Base-by-base conservation (phyloP, 2,113 vertebrate species). In the Tapirus terrestris region DNA sequence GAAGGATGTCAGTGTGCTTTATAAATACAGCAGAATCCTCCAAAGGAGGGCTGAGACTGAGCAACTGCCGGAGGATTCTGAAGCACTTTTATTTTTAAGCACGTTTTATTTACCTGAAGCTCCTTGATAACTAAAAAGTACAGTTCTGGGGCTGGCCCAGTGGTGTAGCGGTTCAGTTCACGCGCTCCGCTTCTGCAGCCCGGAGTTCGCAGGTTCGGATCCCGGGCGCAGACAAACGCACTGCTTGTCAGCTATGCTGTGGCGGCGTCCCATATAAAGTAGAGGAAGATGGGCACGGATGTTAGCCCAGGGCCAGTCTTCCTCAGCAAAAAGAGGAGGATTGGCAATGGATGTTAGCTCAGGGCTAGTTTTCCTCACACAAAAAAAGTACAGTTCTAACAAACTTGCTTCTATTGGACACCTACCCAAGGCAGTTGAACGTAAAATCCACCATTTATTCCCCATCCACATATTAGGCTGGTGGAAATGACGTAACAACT, bases 41-140 rank as follows among this genome's bases (percentile, higher is more conserved):
- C 17, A 36, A 43, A 84, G 27, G 18, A 48, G 48, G 60, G 7
- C 39, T 92, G 31, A 77, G 36, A 84, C 56, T 17, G 11, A 91
- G 81, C 75, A 11, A 27, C 39, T 23, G 11, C 75, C 29, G 12
- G 65, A 84, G 21, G 14, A 58, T 33, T 82, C 45, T 76, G 39
- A 82, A 83, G 18, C 36, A 45, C 48, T 81, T 83, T 96, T 83
- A 79, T 91, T 84, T 96, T 86, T 36, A 91, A 96, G 53, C 43
- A 86, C 6, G 33, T 94, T 88, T 86, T 79, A 43, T 89, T 83
- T 89, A 73, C 53, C 83, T 43, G 36, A 76, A 31, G 25, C 67
- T 73, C 39, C 36, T 93, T 82, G 36, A 72, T 85, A 87, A 75
- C 31, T 68, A 27, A 76, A 51, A 88, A 83, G n/a, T 67, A 45